These are phyloP conservation scores for Acanthacorydalis orientalis DNA, from an alignment of 2,888 invertebrate species.

Conservation along the genomic window DNA sequence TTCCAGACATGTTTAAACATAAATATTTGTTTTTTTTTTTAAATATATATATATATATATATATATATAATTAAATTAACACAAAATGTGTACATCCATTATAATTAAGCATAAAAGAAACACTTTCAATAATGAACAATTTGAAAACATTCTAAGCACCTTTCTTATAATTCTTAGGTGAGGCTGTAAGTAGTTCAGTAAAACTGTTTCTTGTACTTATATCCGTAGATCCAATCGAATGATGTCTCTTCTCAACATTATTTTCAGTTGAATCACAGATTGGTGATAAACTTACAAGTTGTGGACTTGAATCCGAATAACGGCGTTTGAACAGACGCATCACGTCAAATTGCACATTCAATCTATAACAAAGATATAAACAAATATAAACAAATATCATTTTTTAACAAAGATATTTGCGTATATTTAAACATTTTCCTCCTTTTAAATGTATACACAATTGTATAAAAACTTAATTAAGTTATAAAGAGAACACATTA, in stretches of 20 bases:
- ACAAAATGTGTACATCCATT: too few relatives aligned
- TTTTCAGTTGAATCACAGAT: conserved; percentile 18
- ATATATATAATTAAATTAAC: neutral
- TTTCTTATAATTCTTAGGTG: conserved; percentile 2
- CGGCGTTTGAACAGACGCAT: conserved; percentile 38
- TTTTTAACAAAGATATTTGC: too few relatives aligned
- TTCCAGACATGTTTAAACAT: neutral
- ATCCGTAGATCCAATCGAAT: neutral
- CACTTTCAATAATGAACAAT: too few relatives aligned
- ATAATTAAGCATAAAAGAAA: too few relatives aligned
- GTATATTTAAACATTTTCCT: too few relatives aligned
- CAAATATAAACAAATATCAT: too few relatives aligned
- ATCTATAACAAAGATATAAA: too few relatives aligned
- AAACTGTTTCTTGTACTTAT: neutral
- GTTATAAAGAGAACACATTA: too few relatives aligned
- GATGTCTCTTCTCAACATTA: conserved; percentile 9
- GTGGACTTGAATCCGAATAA: conserved; percentile 36
- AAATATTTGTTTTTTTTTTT: neutral
- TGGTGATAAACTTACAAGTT: conserved; percentile 33
- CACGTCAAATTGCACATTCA: neutral
- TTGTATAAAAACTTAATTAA: too few relatives aligned
- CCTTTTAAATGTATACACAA: too few relatives aligned
- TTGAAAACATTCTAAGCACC: neutral
- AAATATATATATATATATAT: too few relatives aligned
- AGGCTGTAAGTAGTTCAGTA: neutral